Evolutionary conservation across 2,888 invertebrate species (phyloP), one percentile per base, ranked within the genome.

Genomic region (Barypeithes pellucidus): DNA sequence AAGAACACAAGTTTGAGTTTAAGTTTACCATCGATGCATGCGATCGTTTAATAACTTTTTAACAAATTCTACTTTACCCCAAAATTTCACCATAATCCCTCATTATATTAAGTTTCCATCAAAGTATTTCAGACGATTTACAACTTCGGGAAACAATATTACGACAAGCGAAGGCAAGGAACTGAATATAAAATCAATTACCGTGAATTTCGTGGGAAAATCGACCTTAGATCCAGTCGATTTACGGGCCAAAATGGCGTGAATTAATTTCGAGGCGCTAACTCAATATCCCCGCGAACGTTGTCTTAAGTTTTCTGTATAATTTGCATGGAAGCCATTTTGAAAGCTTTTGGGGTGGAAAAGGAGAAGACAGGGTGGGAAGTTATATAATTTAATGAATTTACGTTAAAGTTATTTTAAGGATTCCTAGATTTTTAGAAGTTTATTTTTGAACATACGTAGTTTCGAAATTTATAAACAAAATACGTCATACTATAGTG

Each of bases 261-360:
- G 45, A 67, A 67, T 54, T 67, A 62, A 62, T 39, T 74, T 77
- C 78, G 81, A 80, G 83, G 82, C 82, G 84, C 83, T 85, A 85
- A 85, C 84, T 85, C 85, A 85, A 85, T 85, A 85, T 85, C 83
- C 73, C 63, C 85, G 83, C 83, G 74, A 74, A 74, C 74, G 84
- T 82, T 84, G 85, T 85, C 85, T 85, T 85, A 85, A 85, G 85
- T 85, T 85, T 85, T 85, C 85, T 85, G 83, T 84, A 84, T 85
- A 85, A 85, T 85, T 85, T 85, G 84, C 85, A 85, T 85, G 84
- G 85, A 84, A 84, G 85, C 85, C 85, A 85, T 85, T 85, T 85
- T 85, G 85, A 85, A 85, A 85, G 84, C 84, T 82, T 80, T 75
- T 65, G 68, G 68, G 77, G 78, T 78, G 78, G 79, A 77, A 71